Evolutionary conservation across 1,140 invertebrate species (phyloP), one percentile per base, ranked within the genome.

Genomic region (Drosophila leontia): DNA sequence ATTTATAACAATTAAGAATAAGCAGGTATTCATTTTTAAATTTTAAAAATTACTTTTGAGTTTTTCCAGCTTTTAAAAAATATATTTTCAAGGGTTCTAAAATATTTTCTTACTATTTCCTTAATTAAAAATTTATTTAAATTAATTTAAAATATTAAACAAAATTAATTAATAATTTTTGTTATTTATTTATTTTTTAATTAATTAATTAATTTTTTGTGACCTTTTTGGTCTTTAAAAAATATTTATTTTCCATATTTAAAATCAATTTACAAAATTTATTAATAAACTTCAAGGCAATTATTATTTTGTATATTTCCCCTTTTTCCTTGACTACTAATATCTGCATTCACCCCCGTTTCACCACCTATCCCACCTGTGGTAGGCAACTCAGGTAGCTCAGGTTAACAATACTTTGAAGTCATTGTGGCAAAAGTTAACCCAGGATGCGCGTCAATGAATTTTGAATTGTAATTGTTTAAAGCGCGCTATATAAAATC

Each of bases 401-500:
- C 37, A 60, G 64, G 68, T 68, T 48, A 82, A 84, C 71, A 70
- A 78, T 77, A 87, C 85, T 88, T 88, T 87, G 84, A 87, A 87
- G 83, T 87, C 80, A 74, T 71, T 74, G 68, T 85, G 59, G 42
- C 62, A 59, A 70, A 67, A 83, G 80, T 83, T 83, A 78, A 74
- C 75, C 72, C 65, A 63, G 74, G 78, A 58, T 74, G 75, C 84
- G 88, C 88, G 83, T 91, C 88, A 91, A 91, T 91, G 88, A 88
- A 78, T 91, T 91, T 88, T 91, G 71, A 91, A 91, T 91, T 91
- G 88, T 91, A 91, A 91, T 91, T 91, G 78, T 90, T 90, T 86
- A 77, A 86, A 86, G 85, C 78, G 80, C 61, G 75, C 71, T 72
- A 78, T 62, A 60, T 44, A 34, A 64, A 68, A 55, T 39, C 53